Conservation (phyloP, 2,797 vertebrate genomes). For the Poecilia gillii region DNA sequence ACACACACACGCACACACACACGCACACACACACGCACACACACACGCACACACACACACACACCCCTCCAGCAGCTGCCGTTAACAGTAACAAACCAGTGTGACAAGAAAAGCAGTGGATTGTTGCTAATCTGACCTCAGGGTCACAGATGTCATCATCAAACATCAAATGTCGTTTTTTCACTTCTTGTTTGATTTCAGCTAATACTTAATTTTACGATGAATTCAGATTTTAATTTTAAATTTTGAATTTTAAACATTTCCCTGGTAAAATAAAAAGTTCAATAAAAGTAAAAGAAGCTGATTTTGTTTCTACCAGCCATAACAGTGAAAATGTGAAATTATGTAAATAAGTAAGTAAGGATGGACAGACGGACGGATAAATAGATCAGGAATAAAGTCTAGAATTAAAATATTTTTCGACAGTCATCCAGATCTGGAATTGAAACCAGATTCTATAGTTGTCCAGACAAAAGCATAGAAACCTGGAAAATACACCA, state of each 20-base stretch:
- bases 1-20: slow-evolving; percentile 7
- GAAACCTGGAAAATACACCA: not conserved
- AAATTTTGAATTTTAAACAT: not conserved
- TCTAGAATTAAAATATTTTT: not conserved
- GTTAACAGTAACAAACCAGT: slow-evolving; percentile 5
- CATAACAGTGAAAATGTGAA: not conserved
- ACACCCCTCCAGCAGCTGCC: slow-evolving; percentile 14
- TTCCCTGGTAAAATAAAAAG: not conserved
- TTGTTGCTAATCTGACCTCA: slow-evolving; percentile 2
- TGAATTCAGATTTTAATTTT: not conserved
- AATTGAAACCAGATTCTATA: not conserved
- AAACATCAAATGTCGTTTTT: not conserved
- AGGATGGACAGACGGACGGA: no score
- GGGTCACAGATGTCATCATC: not conserved
- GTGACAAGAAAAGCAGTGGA: not conserved
- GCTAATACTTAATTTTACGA: not conserved
- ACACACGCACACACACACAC: not conserved
- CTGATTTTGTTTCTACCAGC: not conserved
- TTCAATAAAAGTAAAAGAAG: not conserved
- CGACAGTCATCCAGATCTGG: not conserved
- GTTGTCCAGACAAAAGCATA: not conserved
- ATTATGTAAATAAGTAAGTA: no score
- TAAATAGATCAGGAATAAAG: no score
- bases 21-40: not conserved
- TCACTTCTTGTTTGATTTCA: not conserved